A percentile compares a stretch with the other conserved stretches of the same genome.
These are phyloP conservation scores for Lanius collurio DNA, from an alignment of 2,113 vertebrate species.

Conservation along the genomic window DNA sequence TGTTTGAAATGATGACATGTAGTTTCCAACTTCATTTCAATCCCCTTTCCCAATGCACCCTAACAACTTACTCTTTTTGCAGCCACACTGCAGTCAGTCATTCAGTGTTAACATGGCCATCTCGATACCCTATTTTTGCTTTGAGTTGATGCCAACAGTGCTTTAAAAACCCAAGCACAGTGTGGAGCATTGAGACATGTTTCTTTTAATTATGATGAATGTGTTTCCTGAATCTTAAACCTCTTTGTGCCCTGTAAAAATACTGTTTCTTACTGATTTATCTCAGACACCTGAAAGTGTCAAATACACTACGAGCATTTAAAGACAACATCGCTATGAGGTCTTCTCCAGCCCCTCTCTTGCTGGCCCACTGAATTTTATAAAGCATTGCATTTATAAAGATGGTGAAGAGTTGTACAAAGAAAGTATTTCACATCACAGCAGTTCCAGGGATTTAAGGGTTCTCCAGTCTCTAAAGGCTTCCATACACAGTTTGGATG, in stretches of 20 bases:
- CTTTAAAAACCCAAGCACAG: background rate
- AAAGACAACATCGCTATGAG: background rate
- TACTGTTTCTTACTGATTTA: background rate
- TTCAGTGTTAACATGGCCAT: background rate
- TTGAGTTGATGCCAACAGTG: background rate
- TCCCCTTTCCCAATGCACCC: background rate
- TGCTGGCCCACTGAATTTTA: background rate
- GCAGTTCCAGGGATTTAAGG: background rate
- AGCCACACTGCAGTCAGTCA: background rate
- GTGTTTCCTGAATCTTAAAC: background rate
- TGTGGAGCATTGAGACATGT: background rate
- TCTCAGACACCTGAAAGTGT: background rate
- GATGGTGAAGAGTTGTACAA: background rate
- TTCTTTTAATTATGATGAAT: background rate
- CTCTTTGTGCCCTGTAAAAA: background rate
- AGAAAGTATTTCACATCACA: background rate
- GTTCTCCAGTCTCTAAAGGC: background rate
- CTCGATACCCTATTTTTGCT: accelerated
- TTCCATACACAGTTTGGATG: background rate
- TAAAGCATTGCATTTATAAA: background rate
- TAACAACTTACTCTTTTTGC: background rate
- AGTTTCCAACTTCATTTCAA: background rate
- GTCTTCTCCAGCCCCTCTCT: background rate
- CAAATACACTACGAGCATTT: accelerated
- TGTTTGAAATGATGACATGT: background rate